Conservation (phyloP, 1,140 invertebrate genomes). For the Oreohelix idahoensis region DNA sequence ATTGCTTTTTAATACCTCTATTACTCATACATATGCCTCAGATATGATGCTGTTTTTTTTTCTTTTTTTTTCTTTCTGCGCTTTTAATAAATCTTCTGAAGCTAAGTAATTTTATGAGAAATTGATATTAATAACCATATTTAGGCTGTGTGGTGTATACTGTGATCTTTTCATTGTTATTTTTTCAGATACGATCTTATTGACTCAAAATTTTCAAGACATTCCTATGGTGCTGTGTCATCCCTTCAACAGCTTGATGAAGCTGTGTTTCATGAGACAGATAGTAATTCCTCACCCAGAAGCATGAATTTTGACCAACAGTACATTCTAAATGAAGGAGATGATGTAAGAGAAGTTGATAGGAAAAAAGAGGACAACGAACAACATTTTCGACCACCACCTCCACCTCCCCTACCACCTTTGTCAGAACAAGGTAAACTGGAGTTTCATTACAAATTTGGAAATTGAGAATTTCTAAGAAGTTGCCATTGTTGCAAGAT, state of each 20-base stretch:
- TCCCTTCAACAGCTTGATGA: slow-evolving; percentile 68
- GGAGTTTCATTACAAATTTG: too few relatives aligned
- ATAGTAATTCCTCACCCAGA: slow-evolving; percentile 36
- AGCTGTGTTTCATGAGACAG: slow-evolving; percentile 60
- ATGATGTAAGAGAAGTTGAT: not conserved
- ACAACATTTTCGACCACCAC: slow-evolving; percentile 31
- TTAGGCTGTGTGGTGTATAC: too few relatives aligned
- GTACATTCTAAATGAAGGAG: not conserved
- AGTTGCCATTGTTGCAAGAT: too few relatives aligned
- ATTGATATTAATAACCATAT: too few relatives aligned
- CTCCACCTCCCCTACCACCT: slow-evolving; percentile 60
- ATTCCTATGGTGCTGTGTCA: slow-evolving; percentile 54
- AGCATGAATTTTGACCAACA: not conserved
- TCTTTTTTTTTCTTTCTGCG: too few relatives aligned
- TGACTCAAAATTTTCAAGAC: slow-evolving; percentile 51
- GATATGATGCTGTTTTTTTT: too few relatives aligned
- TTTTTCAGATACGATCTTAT: slow-evolving; percentile 26
- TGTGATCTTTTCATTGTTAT: not conserved
- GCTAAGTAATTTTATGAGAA: too few relatives aligned
- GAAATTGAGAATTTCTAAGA: too few relatives aligned
- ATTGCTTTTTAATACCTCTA: too few relatives aligned
- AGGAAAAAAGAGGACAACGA: not conserved
- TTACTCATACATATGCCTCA: too few relatives aligned
- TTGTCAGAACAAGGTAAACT: too few relatives aligned
- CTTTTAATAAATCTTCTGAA: too few relatives aligned